Conservation (phyloP, 2,797 vertebrate species). For the Microchirus variegatus region DNA sequence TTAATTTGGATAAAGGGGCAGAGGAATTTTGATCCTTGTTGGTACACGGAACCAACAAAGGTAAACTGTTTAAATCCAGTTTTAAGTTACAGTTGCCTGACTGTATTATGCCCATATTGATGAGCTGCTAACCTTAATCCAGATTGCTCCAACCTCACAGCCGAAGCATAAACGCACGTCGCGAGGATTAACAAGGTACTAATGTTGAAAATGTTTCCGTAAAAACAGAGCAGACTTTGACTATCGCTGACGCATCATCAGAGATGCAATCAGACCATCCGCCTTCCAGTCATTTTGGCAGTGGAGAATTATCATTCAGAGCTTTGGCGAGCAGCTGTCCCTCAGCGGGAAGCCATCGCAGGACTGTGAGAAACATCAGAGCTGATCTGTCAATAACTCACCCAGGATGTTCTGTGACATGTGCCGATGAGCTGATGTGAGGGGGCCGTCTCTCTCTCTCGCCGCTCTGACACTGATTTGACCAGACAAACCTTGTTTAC, state of each 20-base stretch:
- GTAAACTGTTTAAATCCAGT: slow-evolving; percentile 1
- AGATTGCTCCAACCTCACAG: no score
- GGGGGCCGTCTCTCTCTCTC: slow-evolving; percentile 5
- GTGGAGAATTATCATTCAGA: slow-evolving; percentile 13
- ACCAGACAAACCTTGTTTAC: slow-evolving; percentile 55
- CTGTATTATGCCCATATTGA: no score
- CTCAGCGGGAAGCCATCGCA: slow-evolving; percentile 25
- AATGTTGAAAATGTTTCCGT: background rate
- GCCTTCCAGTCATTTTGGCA: background rate
- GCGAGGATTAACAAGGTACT: slow-evolving; percentile 17
- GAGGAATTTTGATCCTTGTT: no score
- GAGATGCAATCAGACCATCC: slow-evolving; percentile 4
- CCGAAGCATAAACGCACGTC: slow-evolving; percentile 13
- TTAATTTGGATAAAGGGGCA: no score
- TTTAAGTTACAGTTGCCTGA: background rate
- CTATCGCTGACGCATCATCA: background rate
- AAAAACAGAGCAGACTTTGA: background rate
- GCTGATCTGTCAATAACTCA: slow-evolving; percentile 51
- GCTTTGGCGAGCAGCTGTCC: slow-evolving; percentile 22
- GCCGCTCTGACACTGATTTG: slow-evolving; percentile 32
- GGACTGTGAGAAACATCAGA: slow-evolving; percentile 30
- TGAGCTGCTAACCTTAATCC: no score
- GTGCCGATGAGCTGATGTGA: slow-evolving; percentile 45
- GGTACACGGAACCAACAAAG: no score
- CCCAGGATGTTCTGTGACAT: slow-evolving; percentile 32